Conservation (phyloP, 2,797 vertebrate genomes). For the Pachyuromys duprasi region DNA sequence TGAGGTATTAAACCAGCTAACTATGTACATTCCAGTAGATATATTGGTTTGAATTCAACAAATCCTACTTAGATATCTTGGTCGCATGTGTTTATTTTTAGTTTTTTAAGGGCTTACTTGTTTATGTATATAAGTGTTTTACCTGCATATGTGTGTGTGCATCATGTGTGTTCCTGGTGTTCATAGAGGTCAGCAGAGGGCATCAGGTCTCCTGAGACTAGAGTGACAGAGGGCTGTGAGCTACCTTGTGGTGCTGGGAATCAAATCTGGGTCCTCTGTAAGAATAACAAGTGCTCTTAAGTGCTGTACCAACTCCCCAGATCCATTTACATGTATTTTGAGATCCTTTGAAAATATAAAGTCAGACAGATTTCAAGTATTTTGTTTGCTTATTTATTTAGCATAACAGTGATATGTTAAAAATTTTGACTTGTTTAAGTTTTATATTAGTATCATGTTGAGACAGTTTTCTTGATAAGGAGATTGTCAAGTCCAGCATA, state of each 20-base stretch:
- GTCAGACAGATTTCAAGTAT: slow-evolving; percentile 24
- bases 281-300: neutral
- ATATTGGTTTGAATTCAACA: slow-evolving; percentile 50
- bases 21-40: neutral
- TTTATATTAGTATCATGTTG: slow-evolving; percentile 47
- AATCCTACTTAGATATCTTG: slow-evolving; percentile 5
- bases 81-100: neutral
- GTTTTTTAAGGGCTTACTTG: neutral
- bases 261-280: neutral
- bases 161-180: neutral
- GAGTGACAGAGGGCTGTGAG: neutral
- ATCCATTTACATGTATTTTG: neutral
- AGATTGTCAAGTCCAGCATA: neutral
- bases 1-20: slow-evolving; percentile 37
- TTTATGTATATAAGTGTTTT: neutral
- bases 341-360: slow-evolving; percentile 35
- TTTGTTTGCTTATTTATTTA: slow-evolving; percentile 15
- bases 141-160: neutral
- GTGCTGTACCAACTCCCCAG: neutral
- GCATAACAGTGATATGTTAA: slow-evolving; percentile 5
- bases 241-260: neutral
- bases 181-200: neutral
- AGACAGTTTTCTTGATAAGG: slow-evolving; percentile 59
- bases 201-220: neutral
- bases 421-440: slow-evolving; percentile 60